These are phyloP conservation scores for Choristoneura rosaceana DNA, from an alignment of 2,888 invertebrate species.

Conservation along the genomic window DNA sequence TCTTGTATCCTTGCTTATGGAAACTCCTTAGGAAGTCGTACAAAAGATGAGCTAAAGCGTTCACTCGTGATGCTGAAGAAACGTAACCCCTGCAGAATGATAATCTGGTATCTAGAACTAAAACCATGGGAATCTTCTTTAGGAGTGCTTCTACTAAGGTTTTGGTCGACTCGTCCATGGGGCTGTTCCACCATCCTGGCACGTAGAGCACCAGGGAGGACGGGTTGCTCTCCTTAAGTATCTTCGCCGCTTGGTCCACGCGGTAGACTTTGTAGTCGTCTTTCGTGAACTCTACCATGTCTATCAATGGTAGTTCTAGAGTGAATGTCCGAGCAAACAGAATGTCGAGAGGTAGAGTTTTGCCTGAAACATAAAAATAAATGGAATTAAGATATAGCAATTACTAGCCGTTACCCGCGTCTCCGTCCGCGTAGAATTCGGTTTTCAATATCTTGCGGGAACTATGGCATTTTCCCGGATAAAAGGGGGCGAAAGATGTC, in stretches of 20 bases:
- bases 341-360: slow-evolving; percentile 66
- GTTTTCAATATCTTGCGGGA: no score
- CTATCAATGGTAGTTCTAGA: slow-evolving; percentile 55
- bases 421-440: no score
- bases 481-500: no score
- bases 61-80: slow-evolving; percentile 66
- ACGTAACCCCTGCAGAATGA: slow-evolving; percentile 73
- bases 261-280: slow-evolving; percentile 52
- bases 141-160: slow-evolving; percentile 66
- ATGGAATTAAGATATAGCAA: no score
- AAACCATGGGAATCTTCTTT: slow-evolving; percentile 57
- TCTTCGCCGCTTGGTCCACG: slow-evolving; percentile 54
- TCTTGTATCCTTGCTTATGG: slow-evolving; percentile 61
- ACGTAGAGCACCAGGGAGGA: slow-evolving; percentile 64
- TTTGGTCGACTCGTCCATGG: slow-evolving; percentile 66
- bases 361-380: slow-evolving; percentile 62
- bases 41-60: slow-evolving; percentile 61
- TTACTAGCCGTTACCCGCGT: no score
- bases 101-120: slow-evolving; percentile 68
- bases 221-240: slow-evolving; percentile 44
- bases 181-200: slow-evolving; percentile 78
- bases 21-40: slow-evolving; percentile 62
- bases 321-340: slow-evolving; percentile 59
- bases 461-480: no score
- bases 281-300: slow-evolving; percentile 60